Evolutionary conservation across 2,888 invertebrate genomes (phyloP).

Genomic region (Spialia ferax): DNA sequence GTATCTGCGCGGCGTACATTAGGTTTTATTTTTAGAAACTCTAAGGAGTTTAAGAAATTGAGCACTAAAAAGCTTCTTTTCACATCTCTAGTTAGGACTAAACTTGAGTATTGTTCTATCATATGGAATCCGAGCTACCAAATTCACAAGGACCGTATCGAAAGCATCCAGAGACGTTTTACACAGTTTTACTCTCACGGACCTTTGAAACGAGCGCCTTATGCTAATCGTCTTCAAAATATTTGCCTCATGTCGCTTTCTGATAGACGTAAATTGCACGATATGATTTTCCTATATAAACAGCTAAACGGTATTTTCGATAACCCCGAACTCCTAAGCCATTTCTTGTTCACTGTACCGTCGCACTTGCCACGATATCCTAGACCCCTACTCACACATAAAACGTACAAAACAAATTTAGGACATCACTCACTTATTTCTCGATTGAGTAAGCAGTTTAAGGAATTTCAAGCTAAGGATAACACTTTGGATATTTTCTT

Average conservation of each 20-base stretch:
- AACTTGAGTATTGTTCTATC: slow-evolving; percentile 3
- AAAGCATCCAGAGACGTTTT: slow-evolving; percentile 6
- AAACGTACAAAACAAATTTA: slow-evolving; percentile 4
- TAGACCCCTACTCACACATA: slow-evolving; percentile 13
- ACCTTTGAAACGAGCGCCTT: neutral
- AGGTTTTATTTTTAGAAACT: slow-evolving; percentile 12
- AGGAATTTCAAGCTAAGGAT: slow-evolving; percentile 9
- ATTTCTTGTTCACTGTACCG: slow-evolving; percentile 2
- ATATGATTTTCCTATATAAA: slow-evolving; percentile 14
- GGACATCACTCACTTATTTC: slow-evolving; percentile 13
- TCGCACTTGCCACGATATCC: slow-evolving; percentile 1
- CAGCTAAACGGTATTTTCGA: slow-evolving; percentile 1
- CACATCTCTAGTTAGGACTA: neutral
- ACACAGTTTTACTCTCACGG: neutral
- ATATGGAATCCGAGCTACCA: slow-evolving; percentile 12
- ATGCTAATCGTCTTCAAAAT: slow-evolving; percentile 2
- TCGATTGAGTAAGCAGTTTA: neutral
- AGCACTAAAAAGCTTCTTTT: slow-evolving; percentile 7
- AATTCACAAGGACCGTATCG: slow-evolving; percentile 1
- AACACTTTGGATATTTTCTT: slow-evolving; percentile 7
- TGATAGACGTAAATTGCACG: slow-evolving; percentile 24
- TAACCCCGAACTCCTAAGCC: neutral
- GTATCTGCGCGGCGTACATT: neutral
- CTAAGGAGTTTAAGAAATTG: neutral
- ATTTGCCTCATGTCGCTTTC: slow-evolving; percentile 1